Percentiles rank a stretch among this genome's conserved stretches.
Evolutionary conservation across 35 echinoderm and acorn worm species (phyloP).

Genomic region (Acanthaster planci): DNA sequence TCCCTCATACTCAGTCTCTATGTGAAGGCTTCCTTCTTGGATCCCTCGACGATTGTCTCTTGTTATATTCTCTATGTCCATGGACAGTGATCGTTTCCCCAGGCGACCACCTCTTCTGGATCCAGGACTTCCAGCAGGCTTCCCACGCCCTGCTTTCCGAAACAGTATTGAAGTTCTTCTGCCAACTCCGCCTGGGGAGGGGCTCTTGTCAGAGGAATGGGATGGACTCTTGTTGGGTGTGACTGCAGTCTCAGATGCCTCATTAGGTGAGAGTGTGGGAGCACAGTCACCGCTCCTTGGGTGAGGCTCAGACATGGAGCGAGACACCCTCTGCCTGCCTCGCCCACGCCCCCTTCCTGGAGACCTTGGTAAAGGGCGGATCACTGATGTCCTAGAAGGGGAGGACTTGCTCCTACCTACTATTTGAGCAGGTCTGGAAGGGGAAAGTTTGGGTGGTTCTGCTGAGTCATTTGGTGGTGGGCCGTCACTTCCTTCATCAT

Average conservation of each 20-base stretch:
- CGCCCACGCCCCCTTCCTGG: constrained; percentile 60
- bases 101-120: constrained; percentile 38
- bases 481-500: constrained; percentile 23
- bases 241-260: constrained; percentile 40
- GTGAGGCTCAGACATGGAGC: constrained; percentile 70
- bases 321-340: constrained; percentile 47
- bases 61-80: constrained; percentile 43
- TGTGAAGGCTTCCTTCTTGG: constrained; percentile 46
- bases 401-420: constrained; percentile 69
- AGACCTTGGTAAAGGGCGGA: constrained; percentile 53
- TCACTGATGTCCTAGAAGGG: constrained; percentile 52
- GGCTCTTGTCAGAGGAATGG: constrained; percentile 16
- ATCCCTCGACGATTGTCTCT: constrained; percentile 29
- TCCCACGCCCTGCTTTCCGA: constrained; percentile 72
- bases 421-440: constrained; percentile 74
- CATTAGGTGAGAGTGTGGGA: constrained; percentile 42
- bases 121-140: constrained; percentile 39
- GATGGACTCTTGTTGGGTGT: constrained; percentile 53
- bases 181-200: constrained; percentile 76
- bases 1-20: constrained; percentile 72
- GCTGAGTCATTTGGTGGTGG: constrained; percentile 65
- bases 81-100: constrained; percentile 68
- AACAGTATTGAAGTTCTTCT: constrained; percentile 93
- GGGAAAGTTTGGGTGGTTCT: constrained; percentile 81
- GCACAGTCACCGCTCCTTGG: constrained; percentile 40